A percentile compares a stretch with the other conserved stretches of the same genome.
Conservation (phyloP, 2,888 invertebrate species). For the Ctena decussata region DNA sequence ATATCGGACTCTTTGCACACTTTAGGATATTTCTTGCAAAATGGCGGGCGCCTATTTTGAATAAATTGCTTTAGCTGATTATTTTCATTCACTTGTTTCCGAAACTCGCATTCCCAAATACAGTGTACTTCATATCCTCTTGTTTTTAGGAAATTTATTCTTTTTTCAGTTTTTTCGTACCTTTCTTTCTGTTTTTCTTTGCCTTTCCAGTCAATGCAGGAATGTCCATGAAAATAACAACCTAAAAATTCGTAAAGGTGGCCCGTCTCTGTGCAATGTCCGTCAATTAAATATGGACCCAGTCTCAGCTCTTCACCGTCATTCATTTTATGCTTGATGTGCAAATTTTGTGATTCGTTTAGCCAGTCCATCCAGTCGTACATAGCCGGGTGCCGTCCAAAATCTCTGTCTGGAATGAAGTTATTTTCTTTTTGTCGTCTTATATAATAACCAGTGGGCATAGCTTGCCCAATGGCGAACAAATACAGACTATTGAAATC, state of each 20-base stretch:
- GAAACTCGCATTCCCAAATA: no score
- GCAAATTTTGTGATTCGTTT: not conserved
- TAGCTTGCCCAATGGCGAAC: not conserved
- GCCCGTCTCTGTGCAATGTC: not conserved
- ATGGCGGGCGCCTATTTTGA: no score
- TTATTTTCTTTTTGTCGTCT: not conserved
- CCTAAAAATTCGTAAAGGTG: not conserved
- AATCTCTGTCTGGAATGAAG: not conserved
- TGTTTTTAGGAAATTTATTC: no score
- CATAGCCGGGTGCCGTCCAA: not conserved
- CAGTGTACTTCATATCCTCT: no score
- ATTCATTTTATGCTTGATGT: not conserved
- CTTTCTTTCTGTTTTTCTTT: no score
- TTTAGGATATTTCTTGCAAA: no score
- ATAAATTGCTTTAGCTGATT: no score
- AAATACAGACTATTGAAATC: slow-evolving; percentile 5
- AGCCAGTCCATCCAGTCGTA: not conserved
- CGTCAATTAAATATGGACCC: not conserved
- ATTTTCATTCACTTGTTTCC: no score
- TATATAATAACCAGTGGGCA: not conserved
- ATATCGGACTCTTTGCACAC: no score
- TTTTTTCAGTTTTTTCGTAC: no score
- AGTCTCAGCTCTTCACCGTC: not conserved
- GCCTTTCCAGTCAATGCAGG: not conserved
- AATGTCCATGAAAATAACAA: not conserved